A percentile compares a stretch with the other conserved stretches of the same genome.
These are phyloP conservation scores for Melanotaenia nigrans DNA, from an alignment of 2,797 vertebrate genomes.

Conservation along the genomic window DNA sequence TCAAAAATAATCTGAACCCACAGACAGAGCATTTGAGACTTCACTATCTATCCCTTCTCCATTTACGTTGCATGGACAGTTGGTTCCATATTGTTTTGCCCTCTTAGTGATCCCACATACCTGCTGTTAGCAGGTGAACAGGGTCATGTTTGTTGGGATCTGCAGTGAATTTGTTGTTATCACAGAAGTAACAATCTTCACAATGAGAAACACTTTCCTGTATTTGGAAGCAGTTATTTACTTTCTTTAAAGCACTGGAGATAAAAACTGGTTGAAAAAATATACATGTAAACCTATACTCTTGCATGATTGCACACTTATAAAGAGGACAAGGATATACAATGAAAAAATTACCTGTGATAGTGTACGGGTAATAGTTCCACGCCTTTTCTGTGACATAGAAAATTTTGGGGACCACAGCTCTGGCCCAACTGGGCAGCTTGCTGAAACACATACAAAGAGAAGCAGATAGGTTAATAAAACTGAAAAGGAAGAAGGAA, in stretches of 20 bases:
- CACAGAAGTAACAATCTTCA: background rate
- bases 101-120: constrained; percentile 28
- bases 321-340: background rate
- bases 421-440: constrained; percentile 95
- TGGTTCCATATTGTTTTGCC: constrained; percentile 27
- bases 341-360: constrained; percentile 87
- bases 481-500: constrained; percentile 36
- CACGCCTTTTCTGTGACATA: constrained; percentile 98
- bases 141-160: constrained; percentile 4
- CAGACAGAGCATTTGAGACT: background rate
- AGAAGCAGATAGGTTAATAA: constrained; percentile 2
- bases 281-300: background rate
- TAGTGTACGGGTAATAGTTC: constrained; percentile 98
- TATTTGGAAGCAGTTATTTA: background rate
- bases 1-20: background rate
- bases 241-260: background rate
- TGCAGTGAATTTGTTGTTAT: background rate
- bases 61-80: constrained; percentile 11
- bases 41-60: background rate
- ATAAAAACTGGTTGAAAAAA: no score
- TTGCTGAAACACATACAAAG: constrained; percentile 85
- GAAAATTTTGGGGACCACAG: constrained; percentile 97
- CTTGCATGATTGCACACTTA: background rate
- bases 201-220: background rate
- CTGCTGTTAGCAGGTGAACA: constrained; percentile 25